Evolutionary conservation across 2,113 vertebrate genomes (phyloP).

Genomic region (Chrysochloris asiatica): DNA sequence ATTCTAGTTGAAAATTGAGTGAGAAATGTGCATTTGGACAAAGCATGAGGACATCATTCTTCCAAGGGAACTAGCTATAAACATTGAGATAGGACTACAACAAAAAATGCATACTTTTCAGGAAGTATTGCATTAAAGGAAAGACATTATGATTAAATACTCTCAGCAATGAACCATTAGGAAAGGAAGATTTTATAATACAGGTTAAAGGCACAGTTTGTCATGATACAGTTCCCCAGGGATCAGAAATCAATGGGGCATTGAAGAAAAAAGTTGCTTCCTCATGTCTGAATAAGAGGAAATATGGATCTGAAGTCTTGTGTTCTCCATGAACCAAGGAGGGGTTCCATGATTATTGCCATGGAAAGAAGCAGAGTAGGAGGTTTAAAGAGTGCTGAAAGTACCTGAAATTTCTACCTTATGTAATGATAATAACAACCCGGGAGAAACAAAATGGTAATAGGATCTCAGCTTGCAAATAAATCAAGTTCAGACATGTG

Average conservation of each 20-base stretch:
- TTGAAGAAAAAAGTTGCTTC: background rate
- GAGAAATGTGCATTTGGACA: background rate
- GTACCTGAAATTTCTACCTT: background rate
- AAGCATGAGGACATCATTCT: background rate
- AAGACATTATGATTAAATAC: background rate
- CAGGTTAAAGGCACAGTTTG: background rate
- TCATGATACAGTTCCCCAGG: background rate
- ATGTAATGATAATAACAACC: background rate
- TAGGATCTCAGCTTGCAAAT: background rate
- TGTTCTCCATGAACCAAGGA: background rate
- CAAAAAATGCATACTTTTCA: background rate
- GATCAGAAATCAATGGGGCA: background rate
- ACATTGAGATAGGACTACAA: background rate
- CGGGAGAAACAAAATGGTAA: background rate
- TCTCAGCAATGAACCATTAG: background rate
- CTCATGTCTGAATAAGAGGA: background rate
- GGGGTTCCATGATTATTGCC: background rate
- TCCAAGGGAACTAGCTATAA: background rate
- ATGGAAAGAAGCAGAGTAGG: background rate
- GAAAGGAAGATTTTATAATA: background rate
- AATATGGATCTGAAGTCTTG: background rate
- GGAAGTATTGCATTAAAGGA: background rate
- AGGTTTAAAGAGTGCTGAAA: background rate
- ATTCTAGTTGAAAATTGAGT: background rate
- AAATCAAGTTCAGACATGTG: background rate